Evolutionary conservation across 2,113 vertebrate species (phyloP), one percentile per base, ranked within the genome.

Genomic region (Pseudolaguvia tuberculata): DNA sequence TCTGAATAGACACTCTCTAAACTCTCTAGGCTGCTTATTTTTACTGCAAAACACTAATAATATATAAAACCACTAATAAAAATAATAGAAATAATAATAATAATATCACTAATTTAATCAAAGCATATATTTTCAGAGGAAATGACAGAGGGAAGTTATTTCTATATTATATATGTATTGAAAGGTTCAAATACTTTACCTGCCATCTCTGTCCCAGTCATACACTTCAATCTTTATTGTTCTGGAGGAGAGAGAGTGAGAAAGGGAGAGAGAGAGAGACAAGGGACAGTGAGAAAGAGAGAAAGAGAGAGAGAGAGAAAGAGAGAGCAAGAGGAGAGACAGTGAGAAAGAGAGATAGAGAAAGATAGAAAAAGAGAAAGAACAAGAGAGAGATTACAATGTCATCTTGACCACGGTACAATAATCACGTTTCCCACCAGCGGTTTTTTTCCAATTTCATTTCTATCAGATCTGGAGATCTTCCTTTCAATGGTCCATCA

Each of bases 151-250:
- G n/a, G n/a, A n/a, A n/a, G n/a, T n/a, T n/a, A n/a, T n/a, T n/a
- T n/a, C n/a, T n/a, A n/a, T n/a, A n/a, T n/a, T n/a, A n/a, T n/a
- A n/a, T n/a, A n/a, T n/a, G n/a, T 52, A 63, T 21, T 70, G 23
- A 50, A 17, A 15, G n/a, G 25, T 50, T 53, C 51, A 13, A 73
- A 25, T 7, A 77, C 18, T 35, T 88, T 93, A 96, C 94, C 94
- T 92, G 87, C 94, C 94, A 70, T 96, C 94, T 91, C 94, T 91
- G 85, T 96, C 94, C 94, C 94, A 96, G 81, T 96, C 94, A 72
- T 96, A 95, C 29, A 96, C 94, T 83, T 96, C 94, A n/a, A 95
- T 84, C 88, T 96, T 95, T 85, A 96, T 95, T 39, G 94, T 94
- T 90, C 94, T 96, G 89, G 80, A 14, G 84, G 11, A 56, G 17